Evolutionary conservation across 2,888 invertebrate genomes (phyloP), one percentile per base, ranked within the genome.

Genomic region (Hecatera dysodea): DNA sequence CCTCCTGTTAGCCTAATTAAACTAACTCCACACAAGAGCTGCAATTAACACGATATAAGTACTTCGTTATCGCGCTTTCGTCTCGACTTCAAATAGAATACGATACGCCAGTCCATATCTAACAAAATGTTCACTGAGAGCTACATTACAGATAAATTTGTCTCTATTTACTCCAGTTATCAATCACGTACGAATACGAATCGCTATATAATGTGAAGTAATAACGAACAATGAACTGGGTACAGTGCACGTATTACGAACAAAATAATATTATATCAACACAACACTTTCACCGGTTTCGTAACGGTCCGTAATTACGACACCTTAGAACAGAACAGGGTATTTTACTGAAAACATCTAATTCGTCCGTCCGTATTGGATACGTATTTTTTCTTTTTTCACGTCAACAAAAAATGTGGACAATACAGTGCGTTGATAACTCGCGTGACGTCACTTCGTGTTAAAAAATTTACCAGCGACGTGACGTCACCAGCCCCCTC

Each of bases 201-300:
- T 27, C 67, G 39, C 57, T 39, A 46, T 68, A 46, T 55, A 33
- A 42, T 67, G 33, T 46, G 29, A 62, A 74, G 70, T 69, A 59
- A 67, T 52, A 74, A 57, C 42, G 24, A 66, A 52, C 57, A 61
- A 56, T 6, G 39, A 63, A 69, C 53, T 15, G 33, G 22, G 56
- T 57, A 53, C 50, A 59, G 68, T 70, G 60, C 84, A 80, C 75
- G 74, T 82, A 67, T 52, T 56, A 50, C 72, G 55, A 33, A 62
- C 57, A 50, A 71, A 66, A 66, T 65, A 73, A 52, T 57, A 81
- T 70, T 72, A 71, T 62, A 78, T 70, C 71, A 59, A 59, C 68
- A 72, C 64, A 64, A 53, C 62, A 76, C 84, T 83, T 84, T 82
- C 82, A 76, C 76, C 39, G 6, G 12, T 78, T 78, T 73, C 78